These are phyloP conservation scores for Coranthus polyacanthus DNA, from an alignment of 2,797 vertebrate species.

Conservation along the genomic window DNA sequence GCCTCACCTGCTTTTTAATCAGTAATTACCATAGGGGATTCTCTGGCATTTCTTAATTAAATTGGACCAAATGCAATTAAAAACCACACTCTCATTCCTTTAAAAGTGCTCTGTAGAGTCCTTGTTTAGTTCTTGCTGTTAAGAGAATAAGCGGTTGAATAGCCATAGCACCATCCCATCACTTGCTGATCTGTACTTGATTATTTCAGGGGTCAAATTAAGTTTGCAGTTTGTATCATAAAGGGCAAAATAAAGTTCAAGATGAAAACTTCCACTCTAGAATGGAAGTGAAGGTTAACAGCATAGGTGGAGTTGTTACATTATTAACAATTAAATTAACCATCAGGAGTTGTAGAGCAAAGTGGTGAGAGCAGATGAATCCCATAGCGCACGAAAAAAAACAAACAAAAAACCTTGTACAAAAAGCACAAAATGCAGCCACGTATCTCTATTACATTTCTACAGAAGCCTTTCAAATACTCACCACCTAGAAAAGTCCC, in stretches of 20 bases:
- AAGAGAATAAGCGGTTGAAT: slow-evolving; percentile 74
- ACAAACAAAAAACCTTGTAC: background rate
- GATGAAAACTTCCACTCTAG: slow-evolving; percentile 38
- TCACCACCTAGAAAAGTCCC: slow-evolving; percentile 86
- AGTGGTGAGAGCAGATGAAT: slow-evolving; percentile 11
- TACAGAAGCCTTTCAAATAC: slow-evolving; percentile 34
- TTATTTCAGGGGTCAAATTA: slow-evolving; percentile 73
- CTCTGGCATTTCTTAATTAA: slow-evolving; percentile 84
- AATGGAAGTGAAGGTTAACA: slow-evolving; percentile 45
- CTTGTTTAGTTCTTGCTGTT: slow-evolving; percentile 77
- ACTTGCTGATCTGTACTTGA: slow-evolving; percentile 69
- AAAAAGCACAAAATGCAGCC: slow-evolving; percentile 15
- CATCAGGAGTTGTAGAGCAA: slow-evolving; percentile 1
- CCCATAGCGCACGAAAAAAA: background rate
- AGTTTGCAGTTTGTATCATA: slow-evolving; percentile 63
- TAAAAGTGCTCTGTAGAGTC: slow-evolving; percentile 76
- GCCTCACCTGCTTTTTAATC: slow-evolving; percentile 83
- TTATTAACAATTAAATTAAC: slow-evolving; percentile 43
- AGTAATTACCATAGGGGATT: slow-evolving; percentile 84
- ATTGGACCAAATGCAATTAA: slow-evolving; percentile 85
- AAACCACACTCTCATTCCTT: slow-evolving; percentile 79
- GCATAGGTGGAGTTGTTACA: slow-evolving; percentile 12
- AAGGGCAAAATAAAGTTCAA: slow-evolving; percentile 45
- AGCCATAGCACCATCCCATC: slow-evolving; percentile 64
- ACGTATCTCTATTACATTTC: slow-evolving; percentile 17